Conservation (phyloP, 2,888 invertebrate genomes). For the Scelioninae gen. 1 region DNA sequence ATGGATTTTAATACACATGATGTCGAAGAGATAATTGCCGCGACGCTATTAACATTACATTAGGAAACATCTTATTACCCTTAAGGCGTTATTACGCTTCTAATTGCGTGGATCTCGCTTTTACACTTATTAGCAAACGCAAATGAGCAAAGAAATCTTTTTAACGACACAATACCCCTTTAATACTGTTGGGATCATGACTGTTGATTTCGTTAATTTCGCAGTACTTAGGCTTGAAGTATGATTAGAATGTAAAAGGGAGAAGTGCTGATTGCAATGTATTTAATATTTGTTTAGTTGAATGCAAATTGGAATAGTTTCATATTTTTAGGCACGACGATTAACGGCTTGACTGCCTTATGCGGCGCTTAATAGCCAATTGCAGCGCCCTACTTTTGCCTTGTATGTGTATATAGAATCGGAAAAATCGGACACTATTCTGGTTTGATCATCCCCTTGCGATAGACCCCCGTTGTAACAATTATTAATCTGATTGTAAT, state of each 20-base stretch:
- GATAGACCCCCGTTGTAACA: slow-evolving; percentile 75
- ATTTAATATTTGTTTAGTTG: background rate
- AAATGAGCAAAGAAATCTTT: slow-evolving; percentile 72
- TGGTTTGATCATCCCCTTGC: slow-evolving; percentile 69
- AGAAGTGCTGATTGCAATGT: background rate
- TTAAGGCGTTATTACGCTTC: slow-evolving; percentile 82
- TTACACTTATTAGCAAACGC: slow-evolving; percentile 80
- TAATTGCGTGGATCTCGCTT: slow-evolving; percentile 80
- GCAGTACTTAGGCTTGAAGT: slow-evolving; percentile 4
- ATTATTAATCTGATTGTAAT: slow-evolving; percentile 83
- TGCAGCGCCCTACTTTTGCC: slow-evolving; percentile 49
- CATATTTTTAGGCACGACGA: slow-evolving; percentile 6
- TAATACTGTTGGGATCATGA: slow-evolving; percentile 27
- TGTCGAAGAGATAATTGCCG: slow-evolving; percentile 80
- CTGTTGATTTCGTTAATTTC: slow-evolving; percentile 57
- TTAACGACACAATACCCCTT: slow-evolving; percentile 53
- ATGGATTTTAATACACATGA: slow-evolving; percentile 76
- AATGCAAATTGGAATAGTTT: slow-evolving; percentile 4
- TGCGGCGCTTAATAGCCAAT: slow-evolving; percentile 41
- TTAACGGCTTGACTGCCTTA: slow-evolving; percentile 24
- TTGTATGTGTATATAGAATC: slow-evolving; percentile 48
- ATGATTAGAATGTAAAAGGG: background rate
- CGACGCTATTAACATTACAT: slow-evolving; percentile 81
- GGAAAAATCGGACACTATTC: slow-evolving; percentile 74
- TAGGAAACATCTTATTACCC: slow-evolving; percentile 83